phyloP scores from a whole-genome alignment of 2,888 invertebrate species.

The Shargacucullia verbasci region DNA sequence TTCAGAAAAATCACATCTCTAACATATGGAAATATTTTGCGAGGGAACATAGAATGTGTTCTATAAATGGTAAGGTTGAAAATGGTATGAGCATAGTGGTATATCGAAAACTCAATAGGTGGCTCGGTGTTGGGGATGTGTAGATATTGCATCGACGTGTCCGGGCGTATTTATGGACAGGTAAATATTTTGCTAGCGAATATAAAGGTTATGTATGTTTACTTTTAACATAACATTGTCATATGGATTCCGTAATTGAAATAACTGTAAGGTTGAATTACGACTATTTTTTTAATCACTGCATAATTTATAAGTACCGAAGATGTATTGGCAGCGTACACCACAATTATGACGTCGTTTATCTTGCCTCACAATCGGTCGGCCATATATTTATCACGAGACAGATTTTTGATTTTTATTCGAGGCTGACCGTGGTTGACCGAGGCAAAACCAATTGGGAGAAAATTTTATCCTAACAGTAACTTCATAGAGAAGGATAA shows the following conservation, averaged over 20 bases:
- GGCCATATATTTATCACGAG: no score
- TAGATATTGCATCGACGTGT: constrained; percentile 76
- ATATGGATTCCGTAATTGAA: constrained; percentile 7
- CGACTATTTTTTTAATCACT: no score
- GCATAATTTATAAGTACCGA: no score
- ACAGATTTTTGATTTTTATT: no score
- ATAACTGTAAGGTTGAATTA: no score
- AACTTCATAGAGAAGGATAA: no score
- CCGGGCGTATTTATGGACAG: constrained; percentile 71
- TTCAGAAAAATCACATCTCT: constrained; percentile 21
- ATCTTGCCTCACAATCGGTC: no score
- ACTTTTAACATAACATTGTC: constrained; percentile 10
- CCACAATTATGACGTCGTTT: no score
- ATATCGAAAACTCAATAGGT: constrained; percentile 71
- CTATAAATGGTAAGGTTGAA: constrained; percentile 12
- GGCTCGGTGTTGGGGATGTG: constrained; percentile 71
- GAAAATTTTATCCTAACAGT: no score
- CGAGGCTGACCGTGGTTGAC: no score
- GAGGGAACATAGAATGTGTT: constrained; percentile 43
- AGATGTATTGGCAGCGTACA: no score
- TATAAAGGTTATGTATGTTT: constrained; percentile 28
- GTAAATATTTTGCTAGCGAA: constrained; percentile 66
- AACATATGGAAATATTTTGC: constrained; percentile 12
- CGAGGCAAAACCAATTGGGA: no score
- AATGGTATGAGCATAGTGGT: constrained; percentile 41